Base-by-base conservation (phyloP, 2,888 invertebrate species). In the Watsonalla binaria region DNA sequence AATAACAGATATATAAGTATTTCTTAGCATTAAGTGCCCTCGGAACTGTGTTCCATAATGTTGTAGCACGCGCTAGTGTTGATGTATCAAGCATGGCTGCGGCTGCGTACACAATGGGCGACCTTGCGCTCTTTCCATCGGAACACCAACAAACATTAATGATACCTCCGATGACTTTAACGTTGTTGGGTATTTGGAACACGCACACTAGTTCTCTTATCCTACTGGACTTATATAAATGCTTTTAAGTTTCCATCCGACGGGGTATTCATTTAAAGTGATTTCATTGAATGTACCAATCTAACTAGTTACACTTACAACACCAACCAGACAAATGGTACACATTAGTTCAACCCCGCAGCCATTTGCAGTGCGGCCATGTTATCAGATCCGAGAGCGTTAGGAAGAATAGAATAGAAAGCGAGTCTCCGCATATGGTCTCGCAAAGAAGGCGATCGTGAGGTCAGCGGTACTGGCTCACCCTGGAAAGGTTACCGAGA, bases 401-500 rank as follows among this genome's bases (percentile, higher is more conserved):
- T 58, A 58, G 52, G 56, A 56, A 68, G 69, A 74, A 64, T 68
- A 54, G 65, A 71, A 70, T 80, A 78, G 83, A 83, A 83, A 83
- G 78, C 76, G 68, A 65, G 61, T 68, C 65, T 65, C 71, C 66
- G 61, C 66, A 70, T 73, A 70, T 67, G 73, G 74, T 62, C 62
- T 61, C 56, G 54, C 60, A 65, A 66, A 65, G 65, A 67, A 63
- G 63, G 64, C 64, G 58, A 63, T 78, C 74, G 78, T 75, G 80
- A 79, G 85, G 85, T 83, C 83, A 76, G 62, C 66, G 74, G 74
- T 77, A 72, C 76, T 56, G 68, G 76, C 73, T 66, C 63, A 72
- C 74, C 74, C 69, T 71, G 68, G 68, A 82, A 83, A 84, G 86
- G 86, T 86, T 84, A 80, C 77, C 79, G 68, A 74, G 86, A 84